Evolutionary conservation across 2,797 vertebrate genomes (phyloP), one percentile per base, ranked within the genome.

Genomic region (Astyanax mexicanus): DNA sequence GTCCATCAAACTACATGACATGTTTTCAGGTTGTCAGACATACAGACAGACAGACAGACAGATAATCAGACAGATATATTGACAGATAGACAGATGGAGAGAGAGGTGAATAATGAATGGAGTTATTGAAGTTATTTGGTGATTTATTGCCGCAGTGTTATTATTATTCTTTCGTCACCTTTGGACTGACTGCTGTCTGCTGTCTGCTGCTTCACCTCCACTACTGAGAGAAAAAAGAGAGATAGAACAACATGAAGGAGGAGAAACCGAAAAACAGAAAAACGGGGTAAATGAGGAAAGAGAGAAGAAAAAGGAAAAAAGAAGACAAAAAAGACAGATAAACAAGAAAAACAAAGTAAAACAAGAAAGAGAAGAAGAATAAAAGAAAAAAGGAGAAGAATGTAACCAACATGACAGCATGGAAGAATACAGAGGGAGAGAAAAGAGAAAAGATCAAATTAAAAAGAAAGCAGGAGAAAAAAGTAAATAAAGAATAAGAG

Each of bases 111-210:
- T 27, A 51, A 27, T 54, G 12, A 54, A 54, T 15, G 1, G 51
- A 54, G 51, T 4, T 12, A 54, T 10, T 54, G 23, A 54, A 25
- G 19, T 21, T 9, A 13, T 23, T 54, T 32, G 12, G 3, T 45
- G 65, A 40, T 65, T 68, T 25, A 47, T 66, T 49, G 42, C 4
- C 32, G 40, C 3, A 47, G 3, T 19, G 1, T 1, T 19, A 5
- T 38, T 67, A 66, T 27, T 47, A 19, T 29, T n/a, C 12, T 23
- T 84, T 89, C n/a, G n/a, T n/a, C 90, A 94, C 93, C 93, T 93
- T 94, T 93, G 89, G 92, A 90, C 87, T 89, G 90, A 88, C 77
- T 86, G 87, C 84, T 92, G 88, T 88, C 90, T 78, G 88, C 77
- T 84, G n/a, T n/a, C n/a, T n/a, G n/a, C n/a, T n/a, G n/a, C n/a